phyloP scores from a whole-genome alignment of 2,888 invertebrate species.

The Agrochola litura region DNA sequence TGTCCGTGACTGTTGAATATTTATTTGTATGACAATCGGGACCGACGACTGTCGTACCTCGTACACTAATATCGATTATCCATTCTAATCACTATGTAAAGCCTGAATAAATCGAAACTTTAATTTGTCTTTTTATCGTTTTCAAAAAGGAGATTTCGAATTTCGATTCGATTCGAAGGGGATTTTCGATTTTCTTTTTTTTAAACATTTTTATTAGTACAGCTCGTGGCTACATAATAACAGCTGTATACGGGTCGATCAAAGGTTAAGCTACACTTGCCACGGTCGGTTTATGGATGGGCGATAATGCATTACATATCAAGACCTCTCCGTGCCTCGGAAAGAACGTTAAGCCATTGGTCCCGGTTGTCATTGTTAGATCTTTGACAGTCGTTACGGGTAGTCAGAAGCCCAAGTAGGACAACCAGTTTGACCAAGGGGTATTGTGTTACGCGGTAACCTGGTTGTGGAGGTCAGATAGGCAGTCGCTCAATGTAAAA shows the following conservation, averaged over 20 bases:
- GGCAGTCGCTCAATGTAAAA: too few relatives aligned
- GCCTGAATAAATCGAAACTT: background rate
- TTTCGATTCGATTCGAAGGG: too few relatives aligned
- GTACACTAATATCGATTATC: background rate
- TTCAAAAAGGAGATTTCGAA: too few relatives aligned
- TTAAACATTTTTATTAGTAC: too few relatives aligned
- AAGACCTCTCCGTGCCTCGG: background rate
- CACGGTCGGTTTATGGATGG: too few relatives aligned
- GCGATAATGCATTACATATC: background rate
- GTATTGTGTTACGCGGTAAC: background rate
- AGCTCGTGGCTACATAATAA: too few relatives aligned
- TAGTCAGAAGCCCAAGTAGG: background rate
- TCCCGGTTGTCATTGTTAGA: too few relatives aligned
- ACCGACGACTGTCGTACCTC: background rate
- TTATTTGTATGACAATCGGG: conserved; percentile 12
- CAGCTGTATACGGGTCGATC: too few relatives aligned
- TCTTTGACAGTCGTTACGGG: too few relatives aligned
- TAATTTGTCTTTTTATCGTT: too few relatives aligned
- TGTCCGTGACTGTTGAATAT: conserved; percentile 23
- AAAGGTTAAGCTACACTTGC: too few relatives aligned
- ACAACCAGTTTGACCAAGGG: background rate
- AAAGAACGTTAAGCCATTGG: background rate
- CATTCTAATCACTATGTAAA: background rate
- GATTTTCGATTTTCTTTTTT: too few relatives aligned
- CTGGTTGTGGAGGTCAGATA: background rate